Percentiles rank a stretch among this genome's conserved stretches.
Conservation (phyloP, 2,113 vertebrate genomes). For the Apteryx mantelli region DNA sequence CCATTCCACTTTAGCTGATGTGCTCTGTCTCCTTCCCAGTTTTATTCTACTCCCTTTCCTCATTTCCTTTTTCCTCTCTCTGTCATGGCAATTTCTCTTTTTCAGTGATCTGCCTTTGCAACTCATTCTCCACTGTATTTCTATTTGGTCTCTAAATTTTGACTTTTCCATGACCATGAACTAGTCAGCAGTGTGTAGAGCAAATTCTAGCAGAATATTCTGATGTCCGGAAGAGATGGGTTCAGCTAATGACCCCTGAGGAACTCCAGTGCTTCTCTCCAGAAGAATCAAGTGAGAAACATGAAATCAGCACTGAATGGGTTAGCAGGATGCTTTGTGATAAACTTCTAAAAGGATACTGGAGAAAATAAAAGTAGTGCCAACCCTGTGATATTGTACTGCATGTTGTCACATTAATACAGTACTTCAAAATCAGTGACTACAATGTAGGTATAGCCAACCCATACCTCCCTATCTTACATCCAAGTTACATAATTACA, state of each 20-base stretch:
- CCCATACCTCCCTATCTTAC: neutral
- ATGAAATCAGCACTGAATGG: neutral
- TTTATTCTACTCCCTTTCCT: neutral
- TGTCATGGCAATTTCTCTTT: neutral
- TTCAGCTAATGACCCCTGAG: neutral
- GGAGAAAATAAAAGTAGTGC: neutral
- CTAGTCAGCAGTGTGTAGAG: neutral
- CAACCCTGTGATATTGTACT: neutral
- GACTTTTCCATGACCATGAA: accelerated
- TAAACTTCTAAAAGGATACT: neutral
- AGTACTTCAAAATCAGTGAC: neutral
- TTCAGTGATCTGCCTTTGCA: neutral
- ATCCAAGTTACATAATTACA: neutral
- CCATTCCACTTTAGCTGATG: neutral
- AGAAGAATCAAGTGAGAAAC: neutral
- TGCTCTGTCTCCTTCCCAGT: neutral
- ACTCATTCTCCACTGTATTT: neutral
- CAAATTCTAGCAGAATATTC: neutral
- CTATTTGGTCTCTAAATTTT: neutral
- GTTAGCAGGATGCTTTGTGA: neutral
- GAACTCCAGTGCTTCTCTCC: neutral
- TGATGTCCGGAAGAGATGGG: neutral
- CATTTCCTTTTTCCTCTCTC: neutral
- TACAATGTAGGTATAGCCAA: accelerated
- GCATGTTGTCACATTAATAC: neutral